Evolutionary conservation across 1,140 invertebrate genomes (phyloP), one percentile per base, ranked within the genome.

Genomic region (Choristoneura fumiferana): DNA sequence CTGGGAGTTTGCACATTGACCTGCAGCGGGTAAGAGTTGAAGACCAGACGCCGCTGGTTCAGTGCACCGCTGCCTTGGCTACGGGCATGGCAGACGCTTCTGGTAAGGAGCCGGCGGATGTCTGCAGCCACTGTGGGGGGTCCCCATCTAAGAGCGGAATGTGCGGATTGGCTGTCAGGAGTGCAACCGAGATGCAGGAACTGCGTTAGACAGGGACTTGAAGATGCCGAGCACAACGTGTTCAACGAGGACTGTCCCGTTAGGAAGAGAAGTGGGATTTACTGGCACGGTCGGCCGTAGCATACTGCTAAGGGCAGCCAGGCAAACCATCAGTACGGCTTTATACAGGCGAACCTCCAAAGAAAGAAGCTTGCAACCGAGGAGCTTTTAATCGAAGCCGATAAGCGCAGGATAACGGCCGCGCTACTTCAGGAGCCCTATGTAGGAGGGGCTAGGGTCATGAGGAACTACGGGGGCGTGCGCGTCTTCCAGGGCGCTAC

Each of bases 401-500:
- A 15, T 0, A 54, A 57, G 12, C 18, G 33, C 0, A 49, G 36
- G 9, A 8, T 33, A 1, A 37, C 36, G 0, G 6, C 54, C 1
- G 54, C 53, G 0, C 39, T 65, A 0, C 14, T 65, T 4, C 63
- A 60, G 18, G 63, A 65, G 15, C 63, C 63, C 0, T 64, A 64
- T 33, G 54, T 60, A 8, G 57, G 62, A 0, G 34, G 0, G 1
- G 14, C 4, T 0, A 36, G 22, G 4, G 1, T n/a, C 4, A 35
- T 63, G 33, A 63, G 18, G 37, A 8, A 2, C 4, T 34, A 54
- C 13, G 0, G 49, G 1, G 60, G 57, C 0, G 49, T 33, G 0
- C 36, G 65, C 8, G 14, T 67, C 3, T 63, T 54, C 49, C 65
- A 66, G 18, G 12, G 18, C 10, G 3, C n/a, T 37, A 9, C 1